Base-by-base conservation (phyloP, 2,888 invertebrate genomes). In the Pseudanteris insignis region DNA sequence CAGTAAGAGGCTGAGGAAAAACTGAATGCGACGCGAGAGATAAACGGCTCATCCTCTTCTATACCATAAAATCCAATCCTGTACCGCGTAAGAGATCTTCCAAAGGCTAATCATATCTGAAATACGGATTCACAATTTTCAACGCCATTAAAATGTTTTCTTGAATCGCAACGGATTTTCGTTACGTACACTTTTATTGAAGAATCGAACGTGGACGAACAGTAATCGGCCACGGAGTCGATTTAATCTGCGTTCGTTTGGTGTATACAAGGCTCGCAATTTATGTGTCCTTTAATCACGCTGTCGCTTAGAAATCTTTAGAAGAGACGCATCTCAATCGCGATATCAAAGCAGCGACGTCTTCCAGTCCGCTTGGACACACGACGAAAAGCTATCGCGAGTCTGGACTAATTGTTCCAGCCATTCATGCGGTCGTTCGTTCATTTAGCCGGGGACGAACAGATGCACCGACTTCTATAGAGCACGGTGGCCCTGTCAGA, bases 21-120 rank as follows among this genome's bases (percentile, higher is more conserved):
- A 71, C 74, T 74, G 76, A 77, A 77, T 77, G 75, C 75, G 76
- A 76, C 74, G 74, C 75, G 71, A 58, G 70, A 76, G 77, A 77
- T 78, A 77, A 77, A 78, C 77, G 76, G 76, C 78, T 78, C 73
- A 78, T 76, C 76, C 73, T 69, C 57, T 67, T 64, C 67, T 66
- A 64, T 69, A 68, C 63, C 55, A 67, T 62, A 68, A 72, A 74
- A 77, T 78, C 73, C 72, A 72, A 76, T 76, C 72, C 69, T 70
- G 68, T 68, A 68, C 67, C 64, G 63, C 64, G 67, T 66, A 69
- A 68, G 66, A 61, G 67, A 67, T 69, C 69, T 71, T 74, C 69
- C 67, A 61, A 63, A 66, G 70, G 75, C 70, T 76, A 77, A 77
- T 76, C 71, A 74, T 73, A 73, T 74, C 71, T 67, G 66, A 70